Evolutionary conservation across 2,888 invertebrate genomes (phyloP), one percentile per base, ranked within the genome.

Genomic region (Eilema depressum): DNA sequence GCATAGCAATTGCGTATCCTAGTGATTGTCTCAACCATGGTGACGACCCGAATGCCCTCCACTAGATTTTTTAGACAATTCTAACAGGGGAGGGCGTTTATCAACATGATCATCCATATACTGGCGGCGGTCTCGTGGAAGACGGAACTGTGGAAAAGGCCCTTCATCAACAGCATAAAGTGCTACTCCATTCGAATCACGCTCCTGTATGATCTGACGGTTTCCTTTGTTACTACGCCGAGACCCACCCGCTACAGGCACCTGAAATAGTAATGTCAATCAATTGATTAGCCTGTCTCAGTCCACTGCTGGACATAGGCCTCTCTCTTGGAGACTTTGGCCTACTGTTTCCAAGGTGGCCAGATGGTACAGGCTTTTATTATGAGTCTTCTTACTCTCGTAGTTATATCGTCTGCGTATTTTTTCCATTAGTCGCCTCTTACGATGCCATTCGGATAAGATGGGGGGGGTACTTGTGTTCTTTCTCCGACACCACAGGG

Each of bases 61-160:
- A 23, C 28, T 17, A 28, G 41, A 37, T 41, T 20, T 47, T n/a
- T 30, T 62, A 25, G 47, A 23, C 20, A 53, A 14, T 2, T 77
- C 33, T 73, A 76, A 5, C 57, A 78, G 25, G 63, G 65, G 33
- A 76, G 81, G 3, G 74, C 74, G 7, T 74, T 66, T 4, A 73
- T 76, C 1, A 69, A 74, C 7, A 68, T 60, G 47, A 7, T 73
- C 79, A 23, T 75, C 79, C 89, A 89, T 91, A 83, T 91, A 92
- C 84, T 92, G 93, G 12, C 91, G 82, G 20, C 91, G 86, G 26
- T 80, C 71, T 64, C 73, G 74, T 26, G 92, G 90, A 74, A 93
- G 87, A 0, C 85, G 86, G 77, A 92, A 86, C 78, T 83, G 79
- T 0, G 92, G 92, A 70, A 90, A 76, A 3, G 92, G 90, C 3